These are phyloP conservation scores for Ichneumoninae sp. DNA, from an alignment of 2,888 invertebrate genomes.

Conservation along the genomic window DNA sequence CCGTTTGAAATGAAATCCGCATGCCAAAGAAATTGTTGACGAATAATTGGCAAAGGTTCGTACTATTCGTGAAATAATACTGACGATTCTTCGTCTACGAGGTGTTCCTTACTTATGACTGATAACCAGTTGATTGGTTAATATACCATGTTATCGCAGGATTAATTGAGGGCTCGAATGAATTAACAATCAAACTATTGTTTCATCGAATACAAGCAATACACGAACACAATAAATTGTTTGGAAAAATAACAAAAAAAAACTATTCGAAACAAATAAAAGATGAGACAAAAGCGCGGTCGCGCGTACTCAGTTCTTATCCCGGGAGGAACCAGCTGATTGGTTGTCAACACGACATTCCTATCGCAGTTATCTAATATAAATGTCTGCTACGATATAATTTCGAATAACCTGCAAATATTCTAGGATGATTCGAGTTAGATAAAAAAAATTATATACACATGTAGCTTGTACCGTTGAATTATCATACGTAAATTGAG, in stretches of 20 bases:
- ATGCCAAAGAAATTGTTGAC: not conserved
- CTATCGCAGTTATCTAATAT: slow-evolving; percentile 12
- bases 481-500: slow-evolving; percentile 33
- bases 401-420: slow-evolving; percentile 46
- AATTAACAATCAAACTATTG: not conserved
- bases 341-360: slow-evolving; percentile 5
- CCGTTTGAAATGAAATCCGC: not conserved
- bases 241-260: not conserved
- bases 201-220: not conserved
- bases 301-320: not conserved
- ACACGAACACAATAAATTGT: not conserved
- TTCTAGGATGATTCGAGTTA: not conserved
- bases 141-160: not conserved
- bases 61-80: not conserved
- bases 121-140: not conserved
- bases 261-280: not conserved
- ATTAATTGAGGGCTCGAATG: not conserved
- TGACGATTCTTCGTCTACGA: not conserved
- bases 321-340: slow-evolving; percentile 11
- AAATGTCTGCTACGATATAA: not conserved
- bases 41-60: not conserved
- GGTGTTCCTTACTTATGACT: not conserved
- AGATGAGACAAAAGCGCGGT: not conserved
- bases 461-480: not conserved
- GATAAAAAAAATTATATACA: not conserved